Base-by-base conservation (phyloP, 2,797 vertebrate species). In the Phylloscopus collybita region DNA sequence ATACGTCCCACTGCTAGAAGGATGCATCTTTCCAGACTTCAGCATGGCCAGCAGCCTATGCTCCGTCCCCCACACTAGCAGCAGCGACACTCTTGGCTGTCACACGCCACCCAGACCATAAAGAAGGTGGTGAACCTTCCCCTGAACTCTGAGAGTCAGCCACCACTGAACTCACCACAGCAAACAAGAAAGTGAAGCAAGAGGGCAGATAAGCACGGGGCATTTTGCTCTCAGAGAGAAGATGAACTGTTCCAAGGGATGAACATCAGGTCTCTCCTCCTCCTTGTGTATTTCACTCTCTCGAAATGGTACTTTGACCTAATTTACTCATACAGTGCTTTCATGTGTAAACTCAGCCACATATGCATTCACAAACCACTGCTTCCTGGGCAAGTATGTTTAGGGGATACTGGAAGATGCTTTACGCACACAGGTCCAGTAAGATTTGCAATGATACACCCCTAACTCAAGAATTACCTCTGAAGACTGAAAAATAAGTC, bases 1-100 rank as follows among this genome's bases (percentile, higher is more conserved):
- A 6, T 16, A 14, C 0, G 0, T 78, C n/a, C 0, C 0, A 40
- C 11, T 36, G 42, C 65, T n/a, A 53, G 65, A 40, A 93, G 42
- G 38, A 84, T 5, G 38, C 0, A 0, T 36, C 76, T 25, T 61
- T 17, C 44, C 18, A 71, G 50, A 72, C 50, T 54, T 32, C 36
- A 80, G 75, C 51, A 13, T 1, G 9, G 18, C 54, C 54, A 62
- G 23, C 18, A 73, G 44, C 38, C 79, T 25, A 14, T 34, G 49
- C 34, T 25, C 32, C 32, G 72, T 23, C 30, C 72, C 87, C 45
- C 14, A 40, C 1, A 0, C 8, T 1, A 50, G 66, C 83, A 86
- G 73, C 73, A 44, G 22, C 18, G 38, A 66, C 61, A 21, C 6
- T 50, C 65, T 5, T 40, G 80, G 38, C 53, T 90, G 75, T 44